A percentile compares a stretch with the other conserved stretches of the same genome.
phyloP scores from a whole-genome alignment of 1,140 invertebrate genomes.

The Oreohelix idahoensis region DNA sequence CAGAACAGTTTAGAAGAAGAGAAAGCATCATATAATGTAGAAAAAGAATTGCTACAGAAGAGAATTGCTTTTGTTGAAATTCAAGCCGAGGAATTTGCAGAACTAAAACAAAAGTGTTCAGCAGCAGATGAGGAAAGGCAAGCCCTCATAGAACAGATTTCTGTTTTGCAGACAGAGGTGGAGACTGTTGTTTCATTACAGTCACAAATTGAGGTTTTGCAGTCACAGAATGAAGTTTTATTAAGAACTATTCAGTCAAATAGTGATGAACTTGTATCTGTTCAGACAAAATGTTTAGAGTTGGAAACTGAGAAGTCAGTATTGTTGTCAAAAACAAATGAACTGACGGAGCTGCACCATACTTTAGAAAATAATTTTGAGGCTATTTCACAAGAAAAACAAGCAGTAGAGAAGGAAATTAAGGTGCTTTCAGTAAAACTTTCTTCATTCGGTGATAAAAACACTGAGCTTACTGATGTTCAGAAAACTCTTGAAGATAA shows the following conservation, averaged over 20 bases:
- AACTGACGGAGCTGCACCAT: neutral
- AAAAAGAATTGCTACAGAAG: neutral
- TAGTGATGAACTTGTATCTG: neutral
- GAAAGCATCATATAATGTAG: neutral
- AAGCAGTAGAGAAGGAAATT: neutral
- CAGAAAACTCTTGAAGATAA: neutral
- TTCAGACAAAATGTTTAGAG: neutral
- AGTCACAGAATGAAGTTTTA: constrained; percentile 8
- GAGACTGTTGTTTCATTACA: constrained; percentile 21
- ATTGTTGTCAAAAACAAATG: neutral
- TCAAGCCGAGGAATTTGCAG: constrained; percentile 5
- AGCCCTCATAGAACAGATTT: neutral
- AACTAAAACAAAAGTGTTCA: constrained; percentile 2
- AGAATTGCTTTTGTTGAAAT: neutral
- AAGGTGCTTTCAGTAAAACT: constrained; percentile 1
- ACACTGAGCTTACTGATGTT: neutral
- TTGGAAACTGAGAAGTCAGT: constrained; percentile 3
- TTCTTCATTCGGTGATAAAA: constrained; percentile 8
- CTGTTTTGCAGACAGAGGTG: neutral
- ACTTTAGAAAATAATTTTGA: neutral
- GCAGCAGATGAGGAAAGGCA: constrained; percentile 8
- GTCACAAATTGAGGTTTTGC: constrained; percentile 17
- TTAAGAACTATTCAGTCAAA: neutral
- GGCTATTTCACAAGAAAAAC: neutral
- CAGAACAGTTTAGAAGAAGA: constrained; percentile 16